Percentiles rank a stretch among this genome's conserved stretches.
phyloP scores from a whole-genome alignment of 2,888 invertebrate genomes.

The Serripes groenlandicus region DNA sequence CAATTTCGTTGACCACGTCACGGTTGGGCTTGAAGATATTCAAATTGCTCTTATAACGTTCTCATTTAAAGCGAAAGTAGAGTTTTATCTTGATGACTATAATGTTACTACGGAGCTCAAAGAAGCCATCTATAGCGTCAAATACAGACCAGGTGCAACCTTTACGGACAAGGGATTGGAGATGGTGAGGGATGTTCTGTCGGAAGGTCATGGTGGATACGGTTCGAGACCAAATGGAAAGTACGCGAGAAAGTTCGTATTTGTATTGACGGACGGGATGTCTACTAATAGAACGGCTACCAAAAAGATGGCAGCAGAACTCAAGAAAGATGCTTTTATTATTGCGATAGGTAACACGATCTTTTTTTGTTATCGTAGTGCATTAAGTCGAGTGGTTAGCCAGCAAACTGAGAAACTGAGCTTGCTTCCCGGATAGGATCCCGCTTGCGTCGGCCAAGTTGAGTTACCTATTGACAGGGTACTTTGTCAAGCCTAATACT shows the following conservation, averaged over 20 bases:
- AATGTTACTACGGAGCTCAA: conserved; percentile 10
- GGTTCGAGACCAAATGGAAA: conserved; percentile 26
- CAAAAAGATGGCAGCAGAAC: not conserved
- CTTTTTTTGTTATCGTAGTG: conserved; percentile 29
- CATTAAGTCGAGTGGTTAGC: too few relatives aligned
- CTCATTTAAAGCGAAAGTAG: conserved; percentile 26
- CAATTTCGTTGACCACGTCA: conserved; percentile 27
- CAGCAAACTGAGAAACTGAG: too few relatives aligned
- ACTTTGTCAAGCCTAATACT: too few relatives aligned
- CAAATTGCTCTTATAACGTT: conserved; percentile 45
- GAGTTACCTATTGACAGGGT: too few relatives aligned
- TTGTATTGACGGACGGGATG: conserved; percentile 42
- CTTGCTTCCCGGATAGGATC: too few relatives aligned
- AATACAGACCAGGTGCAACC: conserved; percentile 34
- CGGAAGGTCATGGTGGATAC: not conserved
- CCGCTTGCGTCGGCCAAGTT: too few relatives aligned
- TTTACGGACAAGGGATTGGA: conserved; percentile 33
- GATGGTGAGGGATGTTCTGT: conserved; percentile 4
- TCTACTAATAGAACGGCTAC: conserved; percentile 27
- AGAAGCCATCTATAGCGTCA: conserved; percentile 29
- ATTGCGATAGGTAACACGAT: conserved; percentile 34
- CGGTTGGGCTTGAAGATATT: conserved; percentile 26
- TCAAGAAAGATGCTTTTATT: conserved; percentile 19
- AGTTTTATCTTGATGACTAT: conserved; percentile 34
- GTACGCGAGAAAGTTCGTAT: conserved; percentile 20